Base-by-base conservation (phyloP, 1,140 invertebrate genomes). In the Oedothorax gibbosus region DNA sequence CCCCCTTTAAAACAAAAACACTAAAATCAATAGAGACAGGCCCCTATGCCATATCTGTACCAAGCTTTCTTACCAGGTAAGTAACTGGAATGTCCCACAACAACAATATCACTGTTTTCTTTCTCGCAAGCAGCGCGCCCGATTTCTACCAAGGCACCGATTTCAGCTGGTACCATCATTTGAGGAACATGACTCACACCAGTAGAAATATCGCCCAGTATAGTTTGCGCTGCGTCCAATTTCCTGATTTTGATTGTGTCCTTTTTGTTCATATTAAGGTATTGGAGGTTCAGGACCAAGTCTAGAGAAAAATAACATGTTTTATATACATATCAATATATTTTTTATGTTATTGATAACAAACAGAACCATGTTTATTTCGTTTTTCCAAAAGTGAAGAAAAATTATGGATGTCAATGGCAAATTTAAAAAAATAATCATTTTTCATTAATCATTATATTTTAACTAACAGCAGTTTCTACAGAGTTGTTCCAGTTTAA, bases 61-160 rank as follows among this genome's bases (percentile, higher is more conserved):
- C 5, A 35, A 35, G 35, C 35, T 35, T 35, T 35, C 35, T 35
- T 66, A 85, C 83, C 65, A 50, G 83, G 83, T 5, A 85, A 69
- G 21, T 77, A 85, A 53, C 66, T 85, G 50, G 83, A 69, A 62
- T 85, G 83, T 15, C 73, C 83, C 60, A 85, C 35, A 9, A 85
- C 49, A 60, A 78, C 65, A 35, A 85, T 20, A 51, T 78, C 56
- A 7, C 76, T 56, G 50, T 21, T 71, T 65, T 57, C 15, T 56
- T 75, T 76, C 18, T n/a, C 57, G 21, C 83, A 85, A 15, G 53
- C 4, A 57, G 15, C 64, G 20, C 56, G 73, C 35, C n/a, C 78
- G 54, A 78, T 51, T 21, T 49, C 51, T 5, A 85, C 75, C 14
- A 78, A 14, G 12, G 65, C 83, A 51, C 83, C 83, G 11, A 68